Conservation (phyloP, 2,888 invertebrate species). For the Griposia aprilina region DNA sequence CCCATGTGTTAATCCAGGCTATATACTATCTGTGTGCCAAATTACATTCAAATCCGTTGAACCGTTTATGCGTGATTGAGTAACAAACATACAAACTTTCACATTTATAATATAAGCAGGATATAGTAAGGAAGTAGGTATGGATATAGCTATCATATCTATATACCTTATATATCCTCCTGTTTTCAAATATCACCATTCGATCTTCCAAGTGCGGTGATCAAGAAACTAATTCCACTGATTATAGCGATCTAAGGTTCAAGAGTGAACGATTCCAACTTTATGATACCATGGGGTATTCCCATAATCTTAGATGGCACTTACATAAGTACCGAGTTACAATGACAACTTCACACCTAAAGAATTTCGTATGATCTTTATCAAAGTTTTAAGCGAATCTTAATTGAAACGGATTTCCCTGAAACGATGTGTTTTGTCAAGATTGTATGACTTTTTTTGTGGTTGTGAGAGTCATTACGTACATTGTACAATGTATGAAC, state of each 20-base stretch:
- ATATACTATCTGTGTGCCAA: no score
- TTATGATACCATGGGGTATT: conserved; percentile 7
- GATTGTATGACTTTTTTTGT: conserved; percentile 7
- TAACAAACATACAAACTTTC: no score
- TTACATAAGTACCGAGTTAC: not conserved
- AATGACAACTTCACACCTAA: conserved; percentile 14
- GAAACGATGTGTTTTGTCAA: conserved; percentile 38
- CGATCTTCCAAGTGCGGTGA: not conserved
- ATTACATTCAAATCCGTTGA: no score
- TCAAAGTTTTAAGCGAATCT: conserved; percentile 28
- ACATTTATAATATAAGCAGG: not conserved
- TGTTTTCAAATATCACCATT: not conserved
- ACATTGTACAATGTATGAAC: conserved; percentile 8
- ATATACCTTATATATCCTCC: no score
- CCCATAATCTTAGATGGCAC: conserved; percentile 9
- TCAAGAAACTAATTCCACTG: not conserved
- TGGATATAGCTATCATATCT: not conserved
- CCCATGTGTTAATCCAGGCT: no score
- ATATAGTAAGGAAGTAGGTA: not conserved
- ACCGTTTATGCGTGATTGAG: no score
- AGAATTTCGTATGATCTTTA: conserved; percentile 38
- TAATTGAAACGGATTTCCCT: conserved; percentile 48
- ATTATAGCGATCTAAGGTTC: not conserved
- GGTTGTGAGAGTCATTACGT: conserved; percentile 20
- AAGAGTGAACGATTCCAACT: not conserved